Percentiles rank a stretch among this genome's conserved stretches.
Evolutionary conservation across 2,113 vertebrate genomes (phyloP).

Genomic region (Thryonomys swinderianus): DNA sequence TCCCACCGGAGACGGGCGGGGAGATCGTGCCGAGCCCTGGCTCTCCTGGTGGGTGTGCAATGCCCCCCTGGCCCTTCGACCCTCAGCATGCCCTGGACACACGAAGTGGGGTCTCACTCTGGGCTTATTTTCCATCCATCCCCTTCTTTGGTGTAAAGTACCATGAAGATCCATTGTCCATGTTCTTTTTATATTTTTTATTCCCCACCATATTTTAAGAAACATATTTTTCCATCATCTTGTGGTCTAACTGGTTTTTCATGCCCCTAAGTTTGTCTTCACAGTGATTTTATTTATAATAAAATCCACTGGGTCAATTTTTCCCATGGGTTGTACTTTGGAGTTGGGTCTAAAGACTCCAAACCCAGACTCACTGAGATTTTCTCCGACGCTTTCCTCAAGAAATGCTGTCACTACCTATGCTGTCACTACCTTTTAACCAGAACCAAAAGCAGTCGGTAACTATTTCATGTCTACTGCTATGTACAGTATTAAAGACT

Average conservation of each 20-base stretch:
- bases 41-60: no score
- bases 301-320: background rate
- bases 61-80: background rate
- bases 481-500: background rate
- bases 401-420: background rate
- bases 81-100: background rate
- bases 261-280: background rate
- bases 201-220: background rate
- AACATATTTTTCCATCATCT: background rate
- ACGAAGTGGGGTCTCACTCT: no score
- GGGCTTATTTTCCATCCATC: background rate
- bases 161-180: background rate
- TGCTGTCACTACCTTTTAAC: no score
- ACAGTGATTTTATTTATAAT: background rate
- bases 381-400: background rate
- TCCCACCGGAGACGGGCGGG: background rate
- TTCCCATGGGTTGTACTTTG: background rate
- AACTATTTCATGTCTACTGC: background rate
- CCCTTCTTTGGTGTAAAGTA: background rate
- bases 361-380: background rate
- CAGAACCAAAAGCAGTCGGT: background rate
- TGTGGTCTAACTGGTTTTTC: background rate
- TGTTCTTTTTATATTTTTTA: background rate
- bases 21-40: background rate
- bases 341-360: background rate